Percentiles rank a stretch among this genome's conserved stretches.
phyloP scores from a whole-genome alignment of 2,888 invertebrate genomes.

The Stenotaenia linearis region DNA sequence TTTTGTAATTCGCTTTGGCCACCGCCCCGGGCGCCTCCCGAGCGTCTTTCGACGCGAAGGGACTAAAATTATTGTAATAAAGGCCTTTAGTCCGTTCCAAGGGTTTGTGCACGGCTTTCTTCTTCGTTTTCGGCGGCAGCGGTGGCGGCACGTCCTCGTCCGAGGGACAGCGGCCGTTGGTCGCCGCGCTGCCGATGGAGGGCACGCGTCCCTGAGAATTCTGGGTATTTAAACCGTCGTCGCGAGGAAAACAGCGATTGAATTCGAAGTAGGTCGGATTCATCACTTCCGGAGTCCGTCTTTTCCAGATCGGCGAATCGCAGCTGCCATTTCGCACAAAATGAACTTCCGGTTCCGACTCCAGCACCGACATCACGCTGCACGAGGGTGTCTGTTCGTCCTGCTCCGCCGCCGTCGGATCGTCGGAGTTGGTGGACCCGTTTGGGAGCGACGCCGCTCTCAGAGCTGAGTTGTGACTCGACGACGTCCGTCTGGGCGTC shows the following conservation, averaged over 20 bases:
- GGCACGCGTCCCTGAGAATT: background rate
- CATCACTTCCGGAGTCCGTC: conserved; percentile 21
- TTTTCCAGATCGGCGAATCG: conserved; percentile 35
- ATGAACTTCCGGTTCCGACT: background rate
- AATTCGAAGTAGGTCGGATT: background rate
- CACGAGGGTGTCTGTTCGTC: background rate
- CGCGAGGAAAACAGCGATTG: too few species aligned
- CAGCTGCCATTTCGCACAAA: background rate
- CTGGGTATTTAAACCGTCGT: too few species aligned
- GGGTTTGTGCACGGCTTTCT: conserved; percentile 58
- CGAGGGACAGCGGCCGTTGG: background rate
- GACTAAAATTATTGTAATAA: conserved; percentile 42
- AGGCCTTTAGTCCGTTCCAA: conserved; percentile 62
- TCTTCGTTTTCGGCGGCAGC: conserved; percentile 63
- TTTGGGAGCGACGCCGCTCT: conserved; percentile 37
- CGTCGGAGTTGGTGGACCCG: conserved; percentile 32
- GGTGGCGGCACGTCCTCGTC: conserved; percentile 49
- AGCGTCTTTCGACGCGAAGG: conserved; percentile 28
- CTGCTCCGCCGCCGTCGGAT: background rate
- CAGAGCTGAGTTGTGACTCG: conserved; percentile 30
- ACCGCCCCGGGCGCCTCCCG: background rate
- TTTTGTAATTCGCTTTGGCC: background rate
- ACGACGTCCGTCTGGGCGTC: conserved; percentile 24
- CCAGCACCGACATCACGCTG: background rate
- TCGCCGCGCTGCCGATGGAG: background rate